A percentile compares a stretch with the other conserved stretches of the same genome.
Evolutionary conservation across 2,888 invertebrate genomes (phyloP).

Genomic region (Choreutis nemorana): DNA sequence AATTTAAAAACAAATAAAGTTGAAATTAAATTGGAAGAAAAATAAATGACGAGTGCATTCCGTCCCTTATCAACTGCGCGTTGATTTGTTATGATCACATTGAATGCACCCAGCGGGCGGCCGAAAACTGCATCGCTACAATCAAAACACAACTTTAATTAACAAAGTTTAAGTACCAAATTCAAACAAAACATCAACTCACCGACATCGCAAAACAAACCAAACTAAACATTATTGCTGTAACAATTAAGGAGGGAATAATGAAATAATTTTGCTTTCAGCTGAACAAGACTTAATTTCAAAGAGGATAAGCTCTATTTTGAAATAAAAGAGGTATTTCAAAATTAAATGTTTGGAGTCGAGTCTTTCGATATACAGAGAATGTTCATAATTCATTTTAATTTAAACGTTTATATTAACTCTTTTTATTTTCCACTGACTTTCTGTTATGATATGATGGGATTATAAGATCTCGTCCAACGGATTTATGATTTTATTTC

Average conservation of each 20-base stretch:
- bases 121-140: constrained; percentile 38
- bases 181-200: constrained; percentile 12
- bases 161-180: constrained; percentile 15
- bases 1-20: no score
- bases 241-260: constrained; percentile 53
- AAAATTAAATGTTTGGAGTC: constrained; percentile 40
- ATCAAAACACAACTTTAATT: constrained; percentile 24
- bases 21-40: no score
- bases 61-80: constrained; percentile 21
- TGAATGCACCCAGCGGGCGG: constrained; percentile 46
- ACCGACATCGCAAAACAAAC: constrained; percentile 51
- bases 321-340: constrained; percentile 13
- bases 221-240: constrained; percentile 46
- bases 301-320: constrained; percentile 17
- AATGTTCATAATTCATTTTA: constrained; percentile 54
- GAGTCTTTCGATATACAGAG: constrained; percentile 47
- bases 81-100: constrained; percentile 61
- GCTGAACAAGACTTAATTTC: constrained; percentile 15
- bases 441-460: no score
- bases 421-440: no score
- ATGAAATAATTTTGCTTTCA: constrained; percentile 21
- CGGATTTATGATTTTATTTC: no score
- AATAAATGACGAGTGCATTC: constrained; percentile 10
- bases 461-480: no score
- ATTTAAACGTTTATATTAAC: constrained; percentile 16